Percentiles rank a stretch among this genome's conserved stretches.
phyloP scores from a whole-genome alignment of 2,888 invertebrate species.

The Aporophyla lueneburgensis region DNA sequence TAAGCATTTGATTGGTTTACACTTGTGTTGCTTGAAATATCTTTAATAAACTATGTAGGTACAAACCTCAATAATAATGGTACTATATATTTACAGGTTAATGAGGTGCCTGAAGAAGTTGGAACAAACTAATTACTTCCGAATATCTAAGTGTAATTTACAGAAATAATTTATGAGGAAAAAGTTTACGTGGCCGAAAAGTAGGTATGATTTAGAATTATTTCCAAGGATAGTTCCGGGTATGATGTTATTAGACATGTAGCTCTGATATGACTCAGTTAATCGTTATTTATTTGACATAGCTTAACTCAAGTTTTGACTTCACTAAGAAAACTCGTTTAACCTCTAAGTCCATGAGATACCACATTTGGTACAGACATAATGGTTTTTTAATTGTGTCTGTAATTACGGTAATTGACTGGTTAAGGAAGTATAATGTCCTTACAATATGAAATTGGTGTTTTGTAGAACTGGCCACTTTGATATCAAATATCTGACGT shows the following conservation, averaged over 20 bases:
- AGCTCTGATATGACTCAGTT: no score
- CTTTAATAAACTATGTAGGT: not conserved
- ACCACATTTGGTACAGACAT: no score
- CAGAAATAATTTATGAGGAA: conserved; percentile 9
- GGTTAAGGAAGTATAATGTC: no score
- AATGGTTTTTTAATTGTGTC: no score
- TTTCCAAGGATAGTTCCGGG: not conserved
- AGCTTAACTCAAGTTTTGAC: not conserved
- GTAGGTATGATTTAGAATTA: no score
- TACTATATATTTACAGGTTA: not conserved
- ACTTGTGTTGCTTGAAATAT: conserved; percentile 15
- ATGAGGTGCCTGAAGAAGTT: conserved; percentile 1
- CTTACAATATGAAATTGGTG: no score
- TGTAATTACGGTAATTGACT: no score
- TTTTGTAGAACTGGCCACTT: no score
- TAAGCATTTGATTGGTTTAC: conserved; percentile 8
- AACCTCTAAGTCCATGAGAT: no score
- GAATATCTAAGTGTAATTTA: not conserved
- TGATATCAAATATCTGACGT: no score
- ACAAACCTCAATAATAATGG: conserved; percentile 15
- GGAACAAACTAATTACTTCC: conserved; percentile 22
- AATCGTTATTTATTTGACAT: not conserved
- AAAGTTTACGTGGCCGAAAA: no score
- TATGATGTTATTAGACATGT: not conserved
- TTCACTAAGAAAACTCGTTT: not conserved